Base-by-base conservation (phyloP, 2,888 invertebrate species). In the Metellina segmentata region DNA sequence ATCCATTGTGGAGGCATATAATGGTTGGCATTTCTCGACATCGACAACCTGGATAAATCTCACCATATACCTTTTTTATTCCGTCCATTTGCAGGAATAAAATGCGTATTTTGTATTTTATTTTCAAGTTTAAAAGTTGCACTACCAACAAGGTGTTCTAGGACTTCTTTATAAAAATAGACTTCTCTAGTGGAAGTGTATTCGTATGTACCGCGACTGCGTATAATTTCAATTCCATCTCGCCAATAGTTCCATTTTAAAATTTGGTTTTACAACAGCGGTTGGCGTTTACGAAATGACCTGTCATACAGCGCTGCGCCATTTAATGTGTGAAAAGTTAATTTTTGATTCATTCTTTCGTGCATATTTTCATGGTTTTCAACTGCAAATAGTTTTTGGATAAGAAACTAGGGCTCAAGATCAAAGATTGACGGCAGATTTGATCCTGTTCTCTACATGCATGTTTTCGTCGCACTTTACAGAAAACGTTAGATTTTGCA, bases 111-210 rank as follows among this genome's bases (percentile, higher is more conserved):
- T 61, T 61, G 34, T 61, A 61, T 61, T 89, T 91, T 88, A 75
- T 91, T 85, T 85, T 88, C 79, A 89, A 85, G 89, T 92, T 92
- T 92, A 89, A 92, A 92, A 92, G 89, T 89, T 92, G 92, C 89
- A 86, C 89, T 89, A 92, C 92, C 92, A 92, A 90, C 92, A 88
- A 90, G 90, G 92, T 90, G 86, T 92, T 92, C 90, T 92, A 92
- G 87, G 90, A 90, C 82, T 90, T 88, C 81, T 85, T 92, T 92
- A 92, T 82, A 92, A 92, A 92, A 92, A 92, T 92, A 92, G 86
- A 92, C 92, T 92, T 92, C 92, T 92, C 92, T 92, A 81, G 72
- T 92, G 90, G 92, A 92, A 92, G 92, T 92, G 85, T 85, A 77
- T 87, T 82, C 69, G 71, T 83, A 77, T 79, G 75, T 90, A 70